Base-by-base conservation (phyloP, 1,140 invertebrate genomes). In the Caenorhabditis inopinata region DNA sequence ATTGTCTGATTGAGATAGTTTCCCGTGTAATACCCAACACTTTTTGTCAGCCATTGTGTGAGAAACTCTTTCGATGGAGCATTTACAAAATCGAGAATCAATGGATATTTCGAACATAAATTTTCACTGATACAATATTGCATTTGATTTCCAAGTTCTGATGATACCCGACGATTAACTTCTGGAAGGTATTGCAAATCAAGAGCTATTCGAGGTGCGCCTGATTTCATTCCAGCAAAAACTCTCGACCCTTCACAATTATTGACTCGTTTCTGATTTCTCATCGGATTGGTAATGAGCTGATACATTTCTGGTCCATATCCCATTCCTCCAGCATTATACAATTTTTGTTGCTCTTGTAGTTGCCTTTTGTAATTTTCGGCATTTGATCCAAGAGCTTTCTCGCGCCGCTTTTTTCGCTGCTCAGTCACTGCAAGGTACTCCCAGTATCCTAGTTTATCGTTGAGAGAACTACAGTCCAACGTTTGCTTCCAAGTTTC, bases 271-370 rank as follows among this genome's bases (percentile, higher is more conserved):
- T 58, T 51, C 47, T 78, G 38, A 42, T 46, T 78, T 62, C 76
- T 78, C 49, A 78, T 58, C 11, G 76, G 76, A 46, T 78, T 78
- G 1, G 11, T 11, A 9, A 78, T 45, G 11, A 78, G 11, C 16
- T 78, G 47, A 62, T 78, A 78, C 76, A 78, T 58, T 12, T 78
- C 76, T n/a, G 76, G 76, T 58, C 76, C 76, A 29, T 78, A 78
- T 58, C 76, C 76, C 76, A 78, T 78, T 53, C 76, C 76, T n/a
- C 76, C 76, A 1, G 48, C 47, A 16, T 53, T 21, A 25, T 58
- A 58, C 2, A 53, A 21, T 9, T 18, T 58, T 16, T 58, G 58
- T 21, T 68, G 58, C n/a, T 68, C 58, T 3, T 21, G 29, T 18
- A 68, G 32, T 18, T 18, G 11, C n/a, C 38, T 11, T 12, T 68